A percentile compares a stretch with the other conserved stretches of the same genome.
Evolutionary conservation across 2,888 invertebrate species (phyloP).

Genomic region (Synergus umbraculus): DNA sequence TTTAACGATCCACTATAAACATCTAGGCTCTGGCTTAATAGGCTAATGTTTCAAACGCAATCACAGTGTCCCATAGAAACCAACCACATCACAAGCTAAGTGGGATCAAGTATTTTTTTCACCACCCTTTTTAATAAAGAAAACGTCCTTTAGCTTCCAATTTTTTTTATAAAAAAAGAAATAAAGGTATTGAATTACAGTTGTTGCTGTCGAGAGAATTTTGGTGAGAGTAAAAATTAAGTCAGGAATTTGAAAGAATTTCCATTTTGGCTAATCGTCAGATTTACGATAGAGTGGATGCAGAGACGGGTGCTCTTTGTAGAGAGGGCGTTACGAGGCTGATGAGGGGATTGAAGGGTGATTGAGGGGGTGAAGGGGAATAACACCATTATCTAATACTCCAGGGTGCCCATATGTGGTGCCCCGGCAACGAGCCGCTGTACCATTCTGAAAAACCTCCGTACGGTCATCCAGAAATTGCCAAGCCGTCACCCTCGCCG

Average conservation of each 20-base stretch:
- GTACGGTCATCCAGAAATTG: conserved; percentile 62
- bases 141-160: not conserved
- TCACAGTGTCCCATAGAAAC: conserved; percentile 52
- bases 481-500: conserved; percentile 40
- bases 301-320: conserved; percentile 65
- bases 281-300: conserved; percentile 48
- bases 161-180: not conserved
- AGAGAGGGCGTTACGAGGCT: conserved; percentile 60
- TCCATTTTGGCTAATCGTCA: conserved; percentile 11
- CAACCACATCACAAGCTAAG: conserved; percentile 25
- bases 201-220: not conserved
- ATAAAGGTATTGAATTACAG: not conserved
- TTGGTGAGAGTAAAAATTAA: not conserved
- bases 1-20: conserved; percentile 48
- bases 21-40: conserved; percentile 46
- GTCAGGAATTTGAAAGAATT: not conserved
- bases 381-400: conserved; percentile 76
- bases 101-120: conserved; percentile 9
- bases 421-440: conserved; percentile 71
- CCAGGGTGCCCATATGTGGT: conserved; percentile 75
- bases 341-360: conserved; percentile 57
- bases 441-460: conserved; percentile 52
- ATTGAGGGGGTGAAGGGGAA: conserved; percentile 60
- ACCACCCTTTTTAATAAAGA: not conserved
- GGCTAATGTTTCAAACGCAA: conserved; percentile 63